phyloP scores from a whole-genome alignment of 1,140 invertebrate species.

The Pseudomyrmex pallidus region DNA sequence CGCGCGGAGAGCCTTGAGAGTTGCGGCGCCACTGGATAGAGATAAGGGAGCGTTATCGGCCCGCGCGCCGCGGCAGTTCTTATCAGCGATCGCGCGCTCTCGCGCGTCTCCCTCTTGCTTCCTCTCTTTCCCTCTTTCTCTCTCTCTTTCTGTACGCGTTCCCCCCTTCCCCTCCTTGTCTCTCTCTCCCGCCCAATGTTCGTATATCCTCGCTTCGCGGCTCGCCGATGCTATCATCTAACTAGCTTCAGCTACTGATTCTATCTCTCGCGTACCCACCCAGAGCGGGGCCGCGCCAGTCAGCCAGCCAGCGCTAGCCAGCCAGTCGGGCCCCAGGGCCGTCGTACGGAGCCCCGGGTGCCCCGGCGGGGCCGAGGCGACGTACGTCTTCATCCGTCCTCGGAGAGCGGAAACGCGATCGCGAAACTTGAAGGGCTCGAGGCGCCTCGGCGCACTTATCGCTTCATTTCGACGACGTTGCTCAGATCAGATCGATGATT shows the following conservation, averaged over 20 bases:
- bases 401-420: slow-evolving; percentile 47
- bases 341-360: slow-evolving; percentile 71
- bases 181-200: slow-evolving; percentile 38
- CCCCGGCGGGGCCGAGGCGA: slow-evolving; percentile 38
- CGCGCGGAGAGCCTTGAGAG: slow-evolving; percentile 82
- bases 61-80: slow-evolving; percentile 80
- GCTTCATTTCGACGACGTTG: slow-evolving; percentile 29
- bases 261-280: slow-evolving; percentile 84
- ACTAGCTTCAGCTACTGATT: slow-evolving; percentile 86
- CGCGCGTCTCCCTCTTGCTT: slow-evolving; percentile 59
- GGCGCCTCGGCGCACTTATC: slow-evolving; percentile 24
- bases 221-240: slow-evolving; percentile 84
- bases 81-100: slow-evolving; percentile 83
- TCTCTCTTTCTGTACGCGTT: slow-evolving; percentile 7
- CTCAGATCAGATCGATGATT: slow-evolving; percentile 31
- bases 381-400: slow-evolving; percentile 61
- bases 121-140: slow-evolving; percentile 40
- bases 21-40: slow-evolving; percentile 85
- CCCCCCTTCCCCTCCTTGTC: slow-evolving; percentile 55
- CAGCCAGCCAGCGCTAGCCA: slow-evolving; percentile 3
- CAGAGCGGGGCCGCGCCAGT: slow-evolving; percentile 81
- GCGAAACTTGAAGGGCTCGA: slow-evolving; percentile 22
- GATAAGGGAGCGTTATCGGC: slow-evolving; percentile 84
- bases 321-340: slow-evolving; percentile 79
- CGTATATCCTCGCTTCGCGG: slow-evolving; percentile 81